These are phyloP conservation scores for Maccullochella peelii DNA, from an alignment of 2,113 vertebrate species.

Conservation along the genomic window DNA sequence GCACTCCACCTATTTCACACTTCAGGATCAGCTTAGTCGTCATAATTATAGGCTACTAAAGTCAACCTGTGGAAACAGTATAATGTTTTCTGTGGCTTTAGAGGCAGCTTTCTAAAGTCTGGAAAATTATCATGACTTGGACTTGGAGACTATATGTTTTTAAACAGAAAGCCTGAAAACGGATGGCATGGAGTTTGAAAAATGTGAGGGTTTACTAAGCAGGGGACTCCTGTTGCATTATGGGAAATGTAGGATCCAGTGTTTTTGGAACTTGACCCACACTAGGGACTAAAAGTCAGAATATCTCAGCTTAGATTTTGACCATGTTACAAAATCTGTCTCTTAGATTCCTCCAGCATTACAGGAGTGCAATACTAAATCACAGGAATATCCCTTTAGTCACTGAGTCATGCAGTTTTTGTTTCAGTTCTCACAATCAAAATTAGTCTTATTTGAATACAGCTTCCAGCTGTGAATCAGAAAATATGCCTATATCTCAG, in stretches of 20 bases:
- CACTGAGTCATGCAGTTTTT: background rate
- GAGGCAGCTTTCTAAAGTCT: background rate
- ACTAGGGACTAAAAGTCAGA: background rate
- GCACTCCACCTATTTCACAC: background rate
- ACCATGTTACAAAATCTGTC: background rate
- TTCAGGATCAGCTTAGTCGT: background rate
- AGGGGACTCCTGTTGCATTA: background rate
- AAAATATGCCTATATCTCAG: slow-evolving; percentile 2
- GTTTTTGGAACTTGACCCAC: background rate
- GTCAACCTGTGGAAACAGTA: background rate
- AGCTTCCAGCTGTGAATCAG: background rate
- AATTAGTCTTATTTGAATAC: background rate
- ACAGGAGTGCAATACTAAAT: background rate
- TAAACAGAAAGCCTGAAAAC: background rate
- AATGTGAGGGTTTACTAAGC: background rate
- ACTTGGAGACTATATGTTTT: background rate
- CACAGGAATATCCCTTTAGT: background rate
- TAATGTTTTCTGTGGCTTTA: background rate
- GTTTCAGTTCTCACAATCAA: background rate
- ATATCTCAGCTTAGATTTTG: background rate
- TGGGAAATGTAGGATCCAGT: slow-evolving; percentile 4
- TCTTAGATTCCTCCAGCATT: background rate
- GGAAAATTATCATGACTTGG: background rate
- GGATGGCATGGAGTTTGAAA: background rate
- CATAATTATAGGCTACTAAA: background rate